Evolutionary conservation across 2,797 vertebrate species (phyloP).

Genomic region (Rhabdomys pumilio): DNA sequence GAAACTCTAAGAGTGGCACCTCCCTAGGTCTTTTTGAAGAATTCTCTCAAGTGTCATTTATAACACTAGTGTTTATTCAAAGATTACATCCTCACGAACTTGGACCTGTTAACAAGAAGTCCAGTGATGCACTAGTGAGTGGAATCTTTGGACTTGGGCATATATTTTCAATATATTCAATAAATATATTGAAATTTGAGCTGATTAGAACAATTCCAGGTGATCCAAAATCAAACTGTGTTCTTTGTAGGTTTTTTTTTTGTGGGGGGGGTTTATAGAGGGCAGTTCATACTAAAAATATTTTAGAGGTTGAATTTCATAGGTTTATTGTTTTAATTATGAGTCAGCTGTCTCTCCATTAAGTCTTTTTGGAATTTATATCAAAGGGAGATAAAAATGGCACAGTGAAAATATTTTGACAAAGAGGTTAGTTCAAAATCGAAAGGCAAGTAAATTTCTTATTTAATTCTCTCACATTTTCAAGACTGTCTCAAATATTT

Average conservation of each 20-base stretch:
- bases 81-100: slow-evolving; percentile 64
- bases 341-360: slow-evolving; percentile 54
- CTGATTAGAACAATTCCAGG: slow-evolving; percentile 62
- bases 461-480: slow-evolving; percentile 56
- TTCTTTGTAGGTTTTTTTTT: slow-evolving; percentile 66
- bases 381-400: slow-evolving; percentile 73
- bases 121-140: slow-evolving; percentile 30
- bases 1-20: slow-evolving; percentile 67
- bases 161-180: no score
- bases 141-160: slow-evolving; percentile 48
- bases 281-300: slow-evolving; percentile 73
- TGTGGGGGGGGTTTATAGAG: not conserved
- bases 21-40: slow-evolving; percentile 74
- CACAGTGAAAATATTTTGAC: slow-evolving; percentile 73
- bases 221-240: slow-evolving; percentile 73
- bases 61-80: slow-evolving; percentile 77
- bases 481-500: slow-evolving; percentile 56
- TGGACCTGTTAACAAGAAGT: slow-evolving; percentile 36
- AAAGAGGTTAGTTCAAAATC: slow-evolving; percentile 60
- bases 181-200: slow-evolving; percentile 17
- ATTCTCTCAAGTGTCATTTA: slow-evolving; percentile 78
- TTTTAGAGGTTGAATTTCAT: slow-evolving; percentile 68
- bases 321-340: slow-evolving; percentile 79
- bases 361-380: slow-evolving; percentile 67
- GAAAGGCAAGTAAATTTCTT: slow-evolving; percentile 9